Evolutionary conservation across 2,888 invertebrate genomes (phyloP), one percentile per base, ranked within the genome.

Genomic region (Dyspetes luteomarginatus): DNA sequence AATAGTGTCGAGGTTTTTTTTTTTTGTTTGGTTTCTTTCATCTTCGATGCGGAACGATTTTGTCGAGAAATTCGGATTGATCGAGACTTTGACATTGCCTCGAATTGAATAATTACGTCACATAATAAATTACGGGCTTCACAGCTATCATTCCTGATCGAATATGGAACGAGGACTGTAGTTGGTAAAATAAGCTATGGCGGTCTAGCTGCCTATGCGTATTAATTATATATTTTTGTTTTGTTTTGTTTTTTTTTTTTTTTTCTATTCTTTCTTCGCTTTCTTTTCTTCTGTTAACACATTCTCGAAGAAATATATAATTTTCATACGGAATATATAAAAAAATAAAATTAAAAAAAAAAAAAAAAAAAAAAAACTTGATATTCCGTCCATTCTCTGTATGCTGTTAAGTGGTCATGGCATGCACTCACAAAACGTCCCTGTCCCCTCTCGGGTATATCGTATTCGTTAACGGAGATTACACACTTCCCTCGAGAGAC

Each of bases 161-260:
- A 73, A 69, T 68, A 41, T 60, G 71, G 67, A 83, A 80, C 81
- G 77, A 80, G 65, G 62, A 67, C 55, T 72, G 78, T 73, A 72
- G 67, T 78, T 81, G 64, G 77, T 84, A 85, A 87, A 84, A 84
- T 83, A 86, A 84, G 84, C 83, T 88, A 85, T 83, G 85, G 86
- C 87, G 86, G 80, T 87, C 85, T 87, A 88, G 87, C 85, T 89
- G 86, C 86, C 87, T 89, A 88, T 85, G 76, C 83, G 81, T 79
- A 85, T 85, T n/a, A 78, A 82, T 88, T 86, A 86, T 75, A 84
- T 86, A 86, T 81, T 85, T 83, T 81, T 81, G 82, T 84, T 82
- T 84, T 85, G 84, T 83, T 74, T 36, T 30, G 22, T 80, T 78
- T 83, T 78, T 83, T 48, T 56, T 52, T 52, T 62, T 56, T 58